phyloP scores from a whole-genome alignment of 2,113 vertebrate species.

The Pontoporia blainvillei region DNA sequence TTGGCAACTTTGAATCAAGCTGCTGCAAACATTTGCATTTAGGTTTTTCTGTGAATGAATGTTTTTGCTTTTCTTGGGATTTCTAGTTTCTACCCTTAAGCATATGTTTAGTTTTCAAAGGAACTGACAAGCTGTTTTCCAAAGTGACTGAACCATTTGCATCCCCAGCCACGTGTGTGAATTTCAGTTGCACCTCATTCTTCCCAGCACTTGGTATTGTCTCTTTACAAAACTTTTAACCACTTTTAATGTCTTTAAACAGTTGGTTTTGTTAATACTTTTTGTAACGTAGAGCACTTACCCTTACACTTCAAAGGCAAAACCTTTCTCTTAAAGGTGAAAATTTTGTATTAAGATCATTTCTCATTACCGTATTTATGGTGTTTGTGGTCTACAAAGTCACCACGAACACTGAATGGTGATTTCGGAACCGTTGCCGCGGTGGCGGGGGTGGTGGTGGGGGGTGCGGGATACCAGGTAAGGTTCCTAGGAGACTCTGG shows the following conservation, averaged over 20 bases:
- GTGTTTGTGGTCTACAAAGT: neutral
- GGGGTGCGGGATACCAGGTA: neutral
- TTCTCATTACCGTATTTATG: neutral
- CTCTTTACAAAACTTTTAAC: neutral
- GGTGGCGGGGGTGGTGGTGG: too few species aligned
- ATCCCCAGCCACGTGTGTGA: neutral
- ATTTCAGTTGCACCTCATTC: neutral
- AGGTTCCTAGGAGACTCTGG: neutral
- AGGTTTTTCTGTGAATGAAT: neutral
- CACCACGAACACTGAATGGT: neutral
- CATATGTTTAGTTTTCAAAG: neutral
- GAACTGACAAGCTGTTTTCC: neutral
- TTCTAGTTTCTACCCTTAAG: neutral
- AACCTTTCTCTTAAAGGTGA: neutral
- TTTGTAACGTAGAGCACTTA: neutral
- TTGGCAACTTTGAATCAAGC: neutral
- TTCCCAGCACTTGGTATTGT: neutral
- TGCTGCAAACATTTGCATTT: neutral
- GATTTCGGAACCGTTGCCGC: neutral
- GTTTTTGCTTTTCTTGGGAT: neutral
- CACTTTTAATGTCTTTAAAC: neutral
- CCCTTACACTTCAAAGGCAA: neutral
- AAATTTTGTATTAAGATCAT: neutral
- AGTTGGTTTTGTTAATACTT: neutral
- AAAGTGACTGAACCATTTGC: neutral